Base-by-base conservation (phyloP, 1,140 invertebrate species). In the Drosophila navojoa region DNA sequence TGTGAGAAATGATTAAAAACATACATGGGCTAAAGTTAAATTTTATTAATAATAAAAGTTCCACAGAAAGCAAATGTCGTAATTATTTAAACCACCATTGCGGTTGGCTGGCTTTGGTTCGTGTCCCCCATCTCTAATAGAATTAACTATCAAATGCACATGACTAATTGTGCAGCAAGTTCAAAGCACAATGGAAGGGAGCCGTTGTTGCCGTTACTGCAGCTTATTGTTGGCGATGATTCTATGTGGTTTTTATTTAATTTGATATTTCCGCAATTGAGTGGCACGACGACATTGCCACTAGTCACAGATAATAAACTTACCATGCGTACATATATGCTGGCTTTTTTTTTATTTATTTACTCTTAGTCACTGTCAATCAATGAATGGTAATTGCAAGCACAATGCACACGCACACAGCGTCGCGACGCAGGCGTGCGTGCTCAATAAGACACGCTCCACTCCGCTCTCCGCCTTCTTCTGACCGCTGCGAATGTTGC, bases 191-290 rank as follows among this genome's bases (percentile, higher is more conserved):
- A 68, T 71, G 57, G 59, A 69, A 38, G 3, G 35, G 35, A 38
- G 35, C 35, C 6, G 35, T 3, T 38, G 35, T 10, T 13, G 19
- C 47, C 53, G 27, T 11, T 13, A 2, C 49, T 16, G 29, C 27
- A 4, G 29, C 59, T 74, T 42, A 70, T 66, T 62, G 58, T 35
- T 44, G 53, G 69, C 50, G 44, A 60, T 60, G 47, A 71, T 71
- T 71, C 73, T 75, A 72, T 69, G 58, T 42, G 49, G 53, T 35
- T 45, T 4, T 29, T 59, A 64, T 60, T 87, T 86, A 86, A 86
- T 86, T 89, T 89, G 82, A 86, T 89, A 86, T 89, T 86, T 86
- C 82, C 82, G 79, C 82, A 76, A 79, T 86, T 86, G 75, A 86
- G 75, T 78, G 64, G 35, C 71, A 70, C 53, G 69, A 70, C 53